A percentile compares a stretch with the other conserved stretches of the same genome.
Evolutionary conservation across 2,797 vertebrate genomes (phyloP).

Genomic region (Spatula clypeata): DNA sequence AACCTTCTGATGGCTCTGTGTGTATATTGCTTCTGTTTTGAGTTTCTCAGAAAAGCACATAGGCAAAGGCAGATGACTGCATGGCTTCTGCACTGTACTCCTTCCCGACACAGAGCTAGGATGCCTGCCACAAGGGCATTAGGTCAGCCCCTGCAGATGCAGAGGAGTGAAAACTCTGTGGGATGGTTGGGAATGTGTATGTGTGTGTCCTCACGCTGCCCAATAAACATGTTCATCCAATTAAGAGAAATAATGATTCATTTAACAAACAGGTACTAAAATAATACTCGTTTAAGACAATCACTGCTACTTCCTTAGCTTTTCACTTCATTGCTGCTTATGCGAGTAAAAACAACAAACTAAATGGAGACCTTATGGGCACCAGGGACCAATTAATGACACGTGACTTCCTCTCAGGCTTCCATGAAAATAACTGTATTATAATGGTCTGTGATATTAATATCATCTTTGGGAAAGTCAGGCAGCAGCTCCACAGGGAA

Average conservation of each 20-base stretch:
- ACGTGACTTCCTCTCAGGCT: constrained; percentile 97
- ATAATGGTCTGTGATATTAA: constrained; percentile 99
- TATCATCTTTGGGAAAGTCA: constrained; percentile 97
- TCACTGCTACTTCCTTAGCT: constrained; percentile 93
- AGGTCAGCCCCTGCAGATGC: background rate
- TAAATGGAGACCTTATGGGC: constrained; percentile 92
- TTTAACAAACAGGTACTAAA: constrained; percentile 90
- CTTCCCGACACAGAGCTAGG: background rate
- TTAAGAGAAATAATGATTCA: constrained; percentile 89
- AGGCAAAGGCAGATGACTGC: background rate
- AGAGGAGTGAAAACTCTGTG: background rate
- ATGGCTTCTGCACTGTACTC: background rate
- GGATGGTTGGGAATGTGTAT: background rate
- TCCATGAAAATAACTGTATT: constrained; percentile 98
- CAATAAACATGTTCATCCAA: constrained; percentile 85
- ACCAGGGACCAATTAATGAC: constrained; percentile 95
- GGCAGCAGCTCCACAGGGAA: constrained; percentile 89
- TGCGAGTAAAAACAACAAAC: constrained; percentile 94
- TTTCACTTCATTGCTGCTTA: constrained; percentile 96
- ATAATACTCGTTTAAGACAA: constrained; percentile 85
- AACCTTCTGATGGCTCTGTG: background rate
- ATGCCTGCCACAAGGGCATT: background rate
- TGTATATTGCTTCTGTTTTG: background rate
- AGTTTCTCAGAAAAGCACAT: background rate
- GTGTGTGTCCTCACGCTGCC: background rate